These are phyloP conservation scores for Trachymyrmex septentrionalis DNA, from an alignment of 1,140 invertebrate species.

Conservation along the genomic window DNA sequence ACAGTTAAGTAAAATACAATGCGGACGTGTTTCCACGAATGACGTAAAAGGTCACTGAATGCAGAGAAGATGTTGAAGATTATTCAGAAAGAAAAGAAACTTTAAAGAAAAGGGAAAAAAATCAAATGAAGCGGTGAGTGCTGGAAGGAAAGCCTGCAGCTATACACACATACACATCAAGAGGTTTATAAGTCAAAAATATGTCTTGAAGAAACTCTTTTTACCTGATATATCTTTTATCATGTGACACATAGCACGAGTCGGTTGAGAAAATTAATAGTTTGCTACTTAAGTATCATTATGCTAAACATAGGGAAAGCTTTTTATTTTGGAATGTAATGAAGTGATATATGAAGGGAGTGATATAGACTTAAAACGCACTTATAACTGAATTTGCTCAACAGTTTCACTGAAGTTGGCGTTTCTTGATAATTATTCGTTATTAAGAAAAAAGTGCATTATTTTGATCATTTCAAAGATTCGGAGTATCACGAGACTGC, in stretches of 20 bases:
- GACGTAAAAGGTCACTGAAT: neutral
- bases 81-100: conserved; percentile 10
- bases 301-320: neutral
- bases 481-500: neutral
- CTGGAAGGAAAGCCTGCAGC: conserved; percentile 11
- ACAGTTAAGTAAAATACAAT: conserved; percentile 1
- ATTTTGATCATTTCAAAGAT: neutral
- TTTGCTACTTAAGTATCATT: conserved; percentile 11
- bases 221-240: neutral
- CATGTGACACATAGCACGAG: neutral
- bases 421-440: neutral
- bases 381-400: neutral
- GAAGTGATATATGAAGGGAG: neutral
- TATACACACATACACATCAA: neutral
- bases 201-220: conserved; percentile 18
- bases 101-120: conserved; percentile 39
- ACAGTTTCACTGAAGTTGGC: neutral
- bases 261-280: conserved; percentile 21
- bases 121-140: conserved; percentile 35
- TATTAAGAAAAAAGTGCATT: neutral
- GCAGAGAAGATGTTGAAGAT: conserved; percentile 44
- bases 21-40: conserved; percentile 13
- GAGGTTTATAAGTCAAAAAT: conserved; percentile 38
- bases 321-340: conserved; percentile 3
- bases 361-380: neutral